Evolutionary conservation across 64 coral and sea anemone species (phyloP).

Genomic region (Cladopsammia gracilis): DNA sequence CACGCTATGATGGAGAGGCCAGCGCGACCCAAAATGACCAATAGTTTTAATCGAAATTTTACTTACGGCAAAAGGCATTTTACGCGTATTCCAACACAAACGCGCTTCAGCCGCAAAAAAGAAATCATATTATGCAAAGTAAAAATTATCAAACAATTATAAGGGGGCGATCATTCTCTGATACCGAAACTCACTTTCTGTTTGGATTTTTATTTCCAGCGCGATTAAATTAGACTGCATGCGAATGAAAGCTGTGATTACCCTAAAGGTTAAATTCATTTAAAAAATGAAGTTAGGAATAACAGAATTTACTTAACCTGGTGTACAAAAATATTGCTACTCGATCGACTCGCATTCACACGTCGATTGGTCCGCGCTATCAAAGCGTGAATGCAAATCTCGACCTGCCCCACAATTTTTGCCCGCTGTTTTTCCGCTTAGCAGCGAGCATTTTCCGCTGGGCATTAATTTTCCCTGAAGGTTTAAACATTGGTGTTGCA

Average conservation of each 20-base stretch:
- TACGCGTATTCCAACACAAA: no score
- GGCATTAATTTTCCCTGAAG: slow-evolving; percentile 16
- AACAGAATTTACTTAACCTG: background rate
- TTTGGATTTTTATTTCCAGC: background rate
- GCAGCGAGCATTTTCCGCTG: background rate
- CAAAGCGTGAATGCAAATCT: background rate
- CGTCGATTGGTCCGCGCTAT: background rate
- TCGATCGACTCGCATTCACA: background rate
- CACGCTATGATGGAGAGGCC: background rate
- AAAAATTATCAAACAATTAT: slow-evolving; percentile 5
- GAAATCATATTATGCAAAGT: background rate
- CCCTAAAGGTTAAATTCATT: background rate
- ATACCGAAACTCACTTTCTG: background rate
- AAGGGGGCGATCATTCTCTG: no score
- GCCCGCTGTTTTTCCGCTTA: background rate
- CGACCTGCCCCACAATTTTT: background rate
- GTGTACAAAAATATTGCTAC: no score
- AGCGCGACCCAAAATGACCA: background rate
- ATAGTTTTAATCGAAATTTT: background rate
- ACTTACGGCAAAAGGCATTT: background rate
- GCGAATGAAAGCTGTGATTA: background rate
- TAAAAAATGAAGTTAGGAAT: background rate
- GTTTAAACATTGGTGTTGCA: background rate
- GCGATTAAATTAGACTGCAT: background rate
- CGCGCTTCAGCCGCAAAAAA: no score